These are phyloP conservation scores for Hucho hucho DNA, from an alignment of 2,113 vertebrate species.

Conservation along the genomic window DNA sequence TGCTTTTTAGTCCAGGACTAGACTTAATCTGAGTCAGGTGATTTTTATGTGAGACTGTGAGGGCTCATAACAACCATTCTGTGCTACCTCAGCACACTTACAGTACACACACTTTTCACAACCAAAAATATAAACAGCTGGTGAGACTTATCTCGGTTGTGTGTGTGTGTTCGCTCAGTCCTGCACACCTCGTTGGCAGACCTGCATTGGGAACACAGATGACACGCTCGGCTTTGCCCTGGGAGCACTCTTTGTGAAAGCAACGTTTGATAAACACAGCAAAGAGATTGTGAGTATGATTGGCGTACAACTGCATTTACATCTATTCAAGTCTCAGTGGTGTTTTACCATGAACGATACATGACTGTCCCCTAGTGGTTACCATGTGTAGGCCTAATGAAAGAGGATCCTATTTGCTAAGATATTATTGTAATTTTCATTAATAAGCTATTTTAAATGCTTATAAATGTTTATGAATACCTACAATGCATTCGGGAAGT, in stretches of 20 bases:
- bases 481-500: too few relatives aligned
- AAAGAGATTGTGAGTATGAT: conserved; percentile 86
- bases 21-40: too few relatives aligned
- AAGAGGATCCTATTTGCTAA: not conserved
- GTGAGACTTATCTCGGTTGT: too few relatives aligned
- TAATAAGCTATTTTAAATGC: too few relatives aligned
- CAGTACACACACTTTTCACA: too few relatives aligned
- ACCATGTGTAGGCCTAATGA: not conserved
- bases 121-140: too few relatives aligned
- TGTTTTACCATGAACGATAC: not conserved
- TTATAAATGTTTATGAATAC: too few relatives aligned
- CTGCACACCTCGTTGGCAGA: conserved; percentile 95
- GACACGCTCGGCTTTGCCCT: conserved; percentile 94
- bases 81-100: too few relatives aligned
- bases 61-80: too few relatives aligned
- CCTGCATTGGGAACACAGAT: conserved; percentile 93
- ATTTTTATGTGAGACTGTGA: too few relatives aligned
- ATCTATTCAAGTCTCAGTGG: not conserved
- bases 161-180: conserved; percentile 72
- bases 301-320: not conserved
- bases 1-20: too few relatives aligned
- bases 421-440: not conserved
- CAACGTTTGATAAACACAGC: conserved; percentile 93
- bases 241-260: conserved; percentile 94
- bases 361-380: conserved; percentile 27